Conservation (phyloP, 2,113 vertebrate species). For the Helogale parvula region DNA sequence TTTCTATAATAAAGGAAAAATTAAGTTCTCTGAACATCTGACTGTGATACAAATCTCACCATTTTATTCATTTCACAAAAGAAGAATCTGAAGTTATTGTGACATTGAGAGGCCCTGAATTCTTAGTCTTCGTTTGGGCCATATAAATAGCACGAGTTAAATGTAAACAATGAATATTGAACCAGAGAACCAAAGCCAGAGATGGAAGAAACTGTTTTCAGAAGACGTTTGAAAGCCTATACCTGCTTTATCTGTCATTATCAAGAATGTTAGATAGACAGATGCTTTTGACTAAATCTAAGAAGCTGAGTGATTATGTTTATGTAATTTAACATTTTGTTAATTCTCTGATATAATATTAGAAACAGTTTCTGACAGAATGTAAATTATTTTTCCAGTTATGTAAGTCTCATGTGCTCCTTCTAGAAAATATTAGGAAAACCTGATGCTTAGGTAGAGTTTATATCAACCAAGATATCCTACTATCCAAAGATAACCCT, state of each 20-base stretch:
- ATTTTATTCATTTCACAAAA: neutral
- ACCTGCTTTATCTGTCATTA: neutral
- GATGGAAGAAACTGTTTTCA: neutral
- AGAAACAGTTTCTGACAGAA: neutral
- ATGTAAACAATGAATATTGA: neutral
- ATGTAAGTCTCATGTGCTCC: neutral
- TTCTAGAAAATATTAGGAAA: neutral
- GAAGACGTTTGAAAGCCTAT: neutral
- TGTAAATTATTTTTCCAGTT: neutral
- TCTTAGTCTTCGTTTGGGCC: neutral
- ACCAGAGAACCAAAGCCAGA: neutral
- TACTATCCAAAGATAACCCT: neutral
- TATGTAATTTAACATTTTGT: neutral
- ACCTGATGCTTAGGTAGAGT: neutral
- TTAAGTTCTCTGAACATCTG: neutral
- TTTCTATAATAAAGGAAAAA: neutral
- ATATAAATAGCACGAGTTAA: neutral
- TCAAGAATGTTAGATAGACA: neutral
- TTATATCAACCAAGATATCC: neutral
- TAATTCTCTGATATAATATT: neutral
- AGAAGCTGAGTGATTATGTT: neutral
- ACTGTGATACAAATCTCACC: neutral
- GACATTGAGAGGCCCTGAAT: neutral
- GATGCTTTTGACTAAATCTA: neutral
- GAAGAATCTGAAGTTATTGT: neutral